Evolutionary conservation across 2,888 invertebrate genomes (phyloP).

Genomic region (Leptopilina myrica): DNA sequence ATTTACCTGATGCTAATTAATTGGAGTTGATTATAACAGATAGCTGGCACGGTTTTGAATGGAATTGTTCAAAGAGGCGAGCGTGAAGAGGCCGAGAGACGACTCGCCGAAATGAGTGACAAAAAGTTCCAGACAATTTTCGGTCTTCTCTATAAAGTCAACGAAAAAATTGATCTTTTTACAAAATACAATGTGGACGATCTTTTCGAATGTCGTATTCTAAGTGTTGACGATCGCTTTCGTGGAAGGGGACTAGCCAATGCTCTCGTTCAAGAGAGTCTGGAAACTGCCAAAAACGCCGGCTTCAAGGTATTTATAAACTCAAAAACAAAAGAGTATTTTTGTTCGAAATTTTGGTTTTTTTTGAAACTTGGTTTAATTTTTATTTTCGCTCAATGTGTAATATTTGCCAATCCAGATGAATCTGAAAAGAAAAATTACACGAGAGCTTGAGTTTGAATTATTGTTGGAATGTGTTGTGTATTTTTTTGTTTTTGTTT

Average conservation of each 20-base stretch:
- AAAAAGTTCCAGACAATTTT: slow-evolving; percentile 88
- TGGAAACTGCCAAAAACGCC: slow-evolving; percentile 81
- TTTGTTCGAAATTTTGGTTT: too few relatives aligned
- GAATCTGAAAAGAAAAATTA: too few relatives aligned
- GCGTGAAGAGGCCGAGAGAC: slow-evolving; percentile 83
- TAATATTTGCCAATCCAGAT: slow-evolving; percentile 10
- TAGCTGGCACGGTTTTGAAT: slow-evolving; percentile 87
- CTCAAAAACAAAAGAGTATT: background rate
- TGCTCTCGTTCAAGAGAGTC: slow-evolving; percentile 83
- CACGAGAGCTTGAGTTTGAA: too few relatives aligned
- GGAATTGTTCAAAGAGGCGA: slow-evolving; percentile 87
- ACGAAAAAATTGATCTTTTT: slow-evolving; percentile 84
- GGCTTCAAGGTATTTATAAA: slow-evolving; percentile 82
- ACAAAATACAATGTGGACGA: slow-evolving; percentile 82
- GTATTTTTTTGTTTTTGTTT: background rate
- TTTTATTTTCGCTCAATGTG: background rate
- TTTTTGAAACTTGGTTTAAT: too few relatives aligned
- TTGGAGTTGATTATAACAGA: slow-evolving; percentile 77
- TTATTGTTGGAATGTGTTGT: slow-evolving; percentile 7
- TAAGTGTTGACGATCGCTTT: slow-evolving; percentile 85
- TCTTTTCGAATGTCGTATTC: slow-evolving; percentile 88
- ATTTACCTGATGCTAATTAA: too few relatives aligned
- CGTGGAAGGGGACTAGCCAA: slow-evolving; percentile 87
- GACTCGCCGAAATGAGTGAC: slow-evolving; percentile 83
- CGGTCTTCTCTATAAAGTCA: slow-evolving; percentile 85